A percentile compares a stretch with the other conserved stretches of the same genome.
These are phyloP conservation scores for Phyto melanocephala DNA, from an alignment of 2,888 invertebrate genomes.

Conservation along the genomic window DNA sequence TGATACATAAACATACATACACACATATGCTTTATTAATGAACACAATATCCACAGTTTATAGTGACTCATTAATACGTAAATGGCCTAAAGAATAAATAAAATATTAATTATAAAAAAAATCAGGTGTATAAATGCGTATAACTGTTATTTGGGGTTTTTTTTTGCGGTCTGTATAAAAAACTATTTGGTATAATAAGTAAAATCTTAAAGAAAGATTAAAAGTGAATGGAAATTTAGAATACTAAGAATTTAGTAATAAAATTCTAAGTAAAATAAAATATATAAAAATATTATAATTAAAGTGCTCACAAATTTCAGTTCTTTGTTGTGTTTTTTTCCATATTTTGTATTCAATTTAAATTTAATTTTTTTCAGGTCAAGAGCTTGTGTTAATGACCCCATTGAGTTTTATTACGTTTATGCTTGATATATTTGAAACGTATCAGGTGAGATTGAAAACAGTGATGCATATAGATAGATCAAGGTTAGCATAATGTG, in stretches of 20 bases:
- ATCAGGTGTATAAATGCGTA: neutral
- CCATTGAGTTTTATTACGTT: too few relatives aligned
- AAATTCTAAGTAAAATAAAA: neutral
- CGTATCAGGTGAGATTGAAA: too few relatives aligned
- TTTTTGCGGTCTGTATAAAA: conserved; percentile 31
- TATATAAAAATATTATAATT: too few relatives aligned
- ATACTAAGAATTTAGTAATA: neutral
- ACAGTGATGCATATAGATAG: too few relatives aligned
- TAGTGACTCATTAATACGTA: conserved; percentile 23
- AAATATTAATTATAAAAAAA: neutral
- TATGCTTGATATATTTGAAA: too few relatives aligned
- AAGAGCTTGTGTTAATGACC: too few relatives aligned
- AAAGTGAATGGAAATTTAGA: neutral
- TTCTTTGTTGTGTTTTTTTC: too few relatives aligned
- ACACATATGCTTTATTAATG: neutral
- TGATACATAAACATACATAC: too few relatives aligned
- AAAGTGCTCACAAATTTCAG: too few relatives aligned
- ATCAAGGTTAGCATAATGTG: too few relatives aligned
- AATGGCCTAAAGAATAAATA: neutral
- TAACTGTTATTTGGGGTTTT: conserved; percentile 3
- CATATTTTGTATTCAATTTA: too few relatives aligned
- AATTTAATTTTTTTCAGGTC: too few relatives aligned
- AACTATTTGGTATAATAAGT: neutral
- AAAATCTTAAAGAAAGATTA: neutral
- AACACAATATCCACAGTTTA: neutral